Evolutionary conservation across 2,888 invertebrate species (phyloP).

Genomic region (Tetragonula carbonaria): DNA sequence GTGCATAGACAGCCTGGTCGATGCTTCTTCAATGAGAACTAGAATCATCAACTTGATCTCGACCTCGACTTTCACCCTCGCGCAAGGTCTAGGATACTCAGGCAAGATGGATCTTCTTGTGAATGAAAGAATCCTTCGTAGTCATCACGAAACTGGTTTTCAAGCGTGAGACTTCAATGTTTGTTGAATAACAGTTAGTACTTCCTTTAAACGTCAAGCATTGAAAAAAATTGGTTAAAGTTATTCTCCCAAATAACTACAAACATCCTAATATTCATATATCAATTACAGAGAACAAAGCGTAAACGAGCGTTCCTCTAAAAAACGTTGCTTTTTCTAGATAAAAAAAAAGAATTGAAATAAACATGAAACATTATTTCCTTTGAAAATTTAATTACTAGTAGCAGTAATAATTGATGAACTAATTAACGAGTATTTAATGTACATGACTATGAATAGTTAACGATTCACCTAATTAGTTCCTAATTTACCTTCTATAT

Average conservation of each 20-base stretch:
- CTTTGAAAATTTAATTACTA: background rate
- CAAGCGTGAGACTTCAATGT: background rate
- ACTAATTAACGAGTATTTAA: background rate
- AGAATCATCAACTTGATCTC: conserved; percentile 56
- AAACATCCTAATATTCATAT: background rate
- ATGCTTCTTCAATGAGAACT: conserved; percentile 38
- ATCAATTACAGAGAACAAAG: background rate
- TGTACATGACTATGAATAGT: no score
- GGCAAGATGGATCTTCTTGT: conserved; percentile 25
- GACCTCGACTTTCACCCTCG: conserved; percentile 78
- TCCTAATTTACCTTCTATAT: no score
- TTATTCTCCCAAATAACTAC: background rate
- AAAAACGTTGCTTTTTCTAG: background rate
- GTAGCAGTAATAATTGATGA: background rate
- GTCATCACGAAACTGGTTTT: conserved; percentile 10
- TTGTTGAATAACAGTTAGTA: background rate
- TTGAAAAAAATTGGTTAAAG: background rate
- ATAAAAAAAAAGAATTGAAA: background rate
- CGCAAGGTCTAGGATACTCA: conserved; percentile 77
- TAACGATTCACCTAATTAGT: background rate
- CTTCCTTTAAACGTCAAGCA: background rate
- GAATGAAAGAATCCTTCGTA: conserved; percentile 29
- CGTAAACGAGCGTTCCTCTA: background rate
- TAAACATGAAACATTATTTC: background rate
- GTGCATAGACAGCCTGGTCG: background rate